A percentile compares a stretch with the other conserved stretches of the same genome.
Evolutionary conservation across 2,113 vertebrate species (phyloP).

Genomic region (Cyanoramphus novaezelandiae): DNA sequence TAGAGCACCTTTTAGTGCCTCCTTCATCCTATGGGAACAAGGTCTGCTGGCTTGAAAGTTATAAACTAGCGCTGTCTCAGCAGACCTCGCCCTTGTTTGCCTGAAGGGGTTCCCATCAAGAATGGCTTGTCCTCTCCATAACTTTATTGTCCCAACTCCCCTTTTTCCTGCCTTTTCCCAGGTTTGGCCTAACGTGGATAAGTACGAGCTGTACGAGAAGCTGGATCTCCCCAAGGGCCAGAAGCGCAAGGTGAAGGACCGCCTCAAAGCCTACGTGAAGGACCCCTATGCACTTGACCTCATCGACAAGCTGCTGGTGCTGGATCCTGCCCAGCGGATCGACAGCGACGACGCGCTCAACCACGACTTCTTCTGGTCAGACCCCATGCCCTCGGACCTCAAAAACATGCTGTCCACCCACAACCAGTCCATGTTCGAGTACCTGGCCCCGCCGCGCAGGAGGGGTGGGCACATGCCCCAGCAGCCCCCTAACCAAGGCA

Average conservation of each 20-base stretch:
- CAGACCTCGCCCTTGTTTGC: neutral
- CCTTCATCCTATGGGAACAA: neutral
- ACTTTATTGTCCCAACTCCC: neutral
- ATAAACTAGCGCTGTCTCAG: neutral
- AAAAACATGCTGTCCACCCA: conserved; percentile 99
- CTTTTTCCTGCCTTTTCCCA: conserved; percentile 17
- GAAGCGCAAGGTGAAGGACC: conserved; percentile 97
- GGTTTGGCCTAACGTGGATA: conserved; percentile 95
- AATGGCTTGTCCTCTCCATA: neutral
- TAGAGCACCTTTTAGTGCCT: neutral
- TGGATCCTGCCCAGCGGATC: conserved; percentile 89
- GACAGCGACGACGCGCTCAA: conserved; percentile 96
- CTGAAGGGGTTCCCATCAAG: neutral
- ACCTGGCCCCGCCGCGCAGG: conserved; percentile 90
- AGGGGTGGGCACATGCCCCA: conserved; percentile 93
- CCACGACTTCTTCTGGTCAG: conserved; percentile 99
- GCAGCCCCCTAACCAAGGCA: conserved; percentile 91
- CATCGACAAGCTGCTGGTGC: conserved; percentile 95
- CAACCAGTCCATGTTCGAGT: conserved; percentile 99
- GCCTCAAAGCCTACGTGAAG: conserved; percentile 97
- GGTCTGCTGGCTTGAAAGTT: neutral
- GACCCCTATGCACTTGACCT: conserved; percentile 93
- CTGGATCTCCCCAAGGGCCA: conserved; percentile 96
- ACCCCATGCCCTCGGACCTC: conserved; percentile 98
- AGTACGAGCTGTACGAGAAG: conserved; percentile 95